Conservation (phyloP, 2,888 invertebrate species). For the Polyommatus icarus region DNA sequence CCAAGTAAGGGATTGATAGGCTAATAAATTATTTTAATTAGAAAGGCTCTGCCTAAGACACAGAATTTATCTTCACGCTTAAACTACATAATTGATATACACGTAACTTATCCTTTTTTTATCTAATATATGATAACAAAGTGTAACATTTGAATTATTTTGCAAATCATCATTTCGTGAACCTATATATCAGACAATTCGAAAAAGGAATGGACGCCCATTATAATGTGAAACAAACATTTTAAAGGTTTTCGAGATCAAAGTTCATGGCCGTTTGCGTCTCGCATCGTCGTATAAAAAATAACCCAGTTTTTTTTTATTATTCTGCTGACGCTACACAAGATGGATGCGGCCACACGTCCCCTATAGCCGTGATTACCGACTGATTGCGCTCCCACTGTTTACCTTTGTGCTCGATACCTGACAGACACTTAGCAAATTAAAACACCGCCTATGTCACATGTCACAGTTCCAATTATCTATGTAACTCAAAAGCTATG, state of each 20-base stretch:
- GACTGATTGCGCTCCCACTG: constrained; percentile 45
- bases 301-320: not conserved
- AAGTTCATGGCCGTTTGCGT: not conserved
- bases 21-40: too few relatives aligned
- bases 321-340: constrained; percentile 37
- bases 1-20: too few relatives aligned
- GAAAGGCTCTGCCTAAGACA: too few relatives aligned
- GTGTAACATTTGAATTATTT: too few relatives aligned
- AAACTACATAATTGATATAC: too few relatives aligned
- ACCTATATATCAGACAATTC: too few relatives aligned
- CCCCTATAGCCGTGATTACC: constrained; percentile 41
- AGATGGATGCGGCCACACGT: constrained; percentile 40
- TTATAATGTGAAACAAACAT: too few relatives aligned
- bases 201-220: too few relatives aligned
- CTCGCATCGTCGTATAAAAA: not conserved
- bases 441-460: constrained; percentile 13
- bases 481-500: not conserved
- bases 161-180: too few relatives aligned
- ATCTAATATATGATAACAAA: too few relatives aligned
- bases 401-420: constrained; percentile 44
- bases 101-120: too few relatives aligned
- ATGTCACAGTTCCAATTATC: not conserved
- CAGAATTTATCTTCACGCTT: too few relatives aligned
- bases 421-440: constrained; percentile 2
- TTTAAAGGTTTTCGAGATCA: not conserved